Conservation (phyloP, 2,888 invertebrate species). For the Napeogenes inachia region DNA sequence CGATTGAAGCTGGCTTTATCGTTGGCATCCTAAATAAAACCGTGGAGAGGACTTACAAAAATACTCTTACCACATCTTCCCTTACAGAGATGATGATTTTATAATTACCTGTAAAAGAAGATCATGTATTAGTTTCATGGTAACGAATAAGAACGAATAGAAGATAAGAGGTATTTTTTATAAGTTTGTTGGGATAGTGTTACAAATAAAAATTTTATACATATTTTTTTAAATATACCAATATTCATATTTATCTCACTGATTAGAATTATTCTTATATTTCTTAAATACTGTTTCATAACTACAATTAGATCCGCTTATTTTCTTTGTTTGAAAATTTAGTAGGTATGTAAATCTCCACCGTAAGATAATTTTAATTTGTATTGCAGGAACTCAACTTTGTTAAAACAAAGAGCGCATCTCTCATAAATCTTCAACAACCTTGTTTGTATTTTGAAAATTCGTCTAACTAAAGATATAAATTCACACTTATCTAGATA, state of each 20-base stretch:
- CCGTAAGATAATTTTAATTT: slow-evolving; percentile 3
- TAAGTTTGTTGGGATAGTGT: too few relatives aligned
- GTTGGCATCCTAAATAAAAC: slow-evolving; percentile 71
- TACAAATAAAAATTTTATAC: too few relatives aligned
- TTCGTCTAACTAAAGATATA: slow-evolving; percentile 31
- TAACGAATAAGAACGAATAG: neutral
- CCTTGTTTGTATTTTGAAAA: slow-evolving; percentile 27
- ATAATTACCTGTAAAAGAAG: slow-evolving; percentile 44
- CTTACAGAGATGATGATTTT: slow-evolving; percentile 38
- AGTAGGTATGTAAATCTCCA: neutral
- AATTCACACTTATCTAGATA: slow-evolving; percentile 30
- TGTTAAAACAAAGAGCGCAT: neutral
- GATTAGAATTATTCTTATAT: too few relatives aligned
- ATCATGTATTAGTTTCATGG: neutral
- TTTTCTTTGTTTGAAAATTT: neutral
- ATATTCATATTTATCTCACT: too few relatives aligned
- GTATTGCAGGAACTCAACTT: slow-evolving; percentile 1
- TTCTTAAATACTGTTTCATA: too few relatives aligned
- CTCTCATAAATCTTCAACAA: slow-evolving; percentile 4
- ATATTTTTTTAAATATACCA: too few relatives aligned
- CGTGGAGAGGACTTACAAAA: slow-evolving; percentile 55
- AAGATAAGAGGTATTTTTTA: neutral
- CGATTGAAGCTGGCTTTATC: slow-evolving; percentile 67
- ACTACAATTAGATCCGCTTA: too few relatives aligned
- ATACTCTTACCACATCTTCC: slow-evolving; percentile 55